A percentile compares a stretch with the other conserved stretches of the same genome.
Conservation (phyloP, 2,797 vertebrate genomes). For the Anableps anableps region DNA sequence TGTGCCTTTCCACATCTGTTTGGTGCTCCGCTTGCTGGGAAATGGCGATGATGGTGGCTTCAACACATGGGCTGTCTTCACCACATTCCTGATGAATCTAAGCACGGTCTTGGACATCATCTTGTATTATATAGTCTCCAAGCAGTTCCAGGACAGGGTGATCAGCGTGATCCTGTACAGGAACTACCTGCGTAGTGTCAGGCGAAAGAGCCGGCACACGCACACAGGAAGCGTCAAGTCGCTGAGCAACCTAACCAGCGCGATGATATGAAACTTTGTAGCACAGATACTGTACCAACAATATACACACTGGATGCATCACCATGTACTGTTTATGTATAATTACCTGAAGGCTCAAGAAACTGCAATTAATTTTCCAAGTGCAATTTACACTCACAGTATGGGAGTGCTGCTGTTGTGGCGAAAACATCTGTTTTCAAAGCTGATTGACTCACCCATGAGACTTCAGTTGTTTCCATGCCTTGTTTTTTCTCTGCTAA, state of each 20-base stretch:
- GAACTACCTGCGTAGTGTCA: constrained; percentile 92
- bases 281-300: not conserved
- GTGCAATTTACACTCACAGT: constrained; percentile 76
- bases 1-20: constrained; percentile 91
- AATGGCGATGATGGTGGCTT: constrained; percentile 61
- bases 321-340: constrained; percentile 44
- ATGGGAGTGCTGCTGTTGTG: constrained; percentile 73
- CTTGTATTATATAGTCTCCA: constrained; percentile 96
- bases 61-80: constrained; percentile 88
- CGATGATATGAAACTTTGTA: constrained; percentile 84
- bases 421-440: constrained; percentile 77
- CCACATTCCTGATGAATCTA: constrained; percentile 95
- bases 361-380: constrained; percentile 70
- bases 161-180: constrained; percentile 96
- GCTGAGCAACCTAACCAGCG: constrained; percentile 91
- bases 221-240: constrained; percentile 89
- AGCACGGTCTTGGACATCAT: constrained; percentile 95
- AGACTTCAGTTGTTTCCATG: constrained; percentile 67
- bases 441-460: constrained; percentile 77
- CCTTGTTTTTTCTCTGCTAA: constrained; percentile 56
- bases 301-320: constrained; percentile 45
- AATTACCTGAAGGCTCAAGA: constrained; percentile 69
- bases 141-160: constrained; percentile 96
- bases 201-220: constrained; percentile 90
- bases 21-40: constrained; percentile 84